phyloP scores from a whole-genome alignment of 2,113 vertebrate genomes.

The Xiphophorus couchianus region DNA sequence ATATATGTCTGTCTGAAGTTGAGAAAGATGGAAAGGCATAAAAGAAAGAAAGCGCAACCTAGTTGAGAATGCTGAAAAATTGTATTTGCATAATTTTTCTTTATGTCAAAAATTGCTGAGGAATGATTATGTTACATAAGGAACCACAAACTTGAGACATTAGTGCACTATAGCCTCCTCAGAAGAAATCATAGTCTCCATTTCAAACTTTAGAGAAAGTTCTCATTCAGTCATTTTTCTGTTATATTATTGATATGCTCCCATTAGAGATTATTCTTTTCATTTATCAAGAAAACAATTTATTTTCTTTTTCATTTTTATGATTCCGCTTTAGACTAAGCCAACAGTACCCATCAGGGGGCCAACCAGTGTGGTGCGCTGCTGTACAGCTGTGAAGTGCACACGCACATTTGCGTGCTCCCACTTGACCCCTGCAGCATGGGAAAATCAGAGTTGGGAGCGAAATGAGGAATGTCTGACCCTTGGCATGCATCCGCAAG shows the following conservation, averaged over 20 bases:
- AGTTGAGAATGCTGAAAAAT: background rate
- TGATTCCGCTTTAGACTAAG: background rate
- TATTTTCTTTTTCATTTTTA: background rate
- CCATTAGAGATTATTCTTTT: no score
- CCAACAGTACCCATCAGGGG: background rate
- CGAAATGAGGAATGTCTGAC: constrained; percentile 58
- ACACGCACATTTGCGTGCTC: constrained; percentile 2
- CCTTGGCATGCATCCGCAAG: constrained; percentile 25
- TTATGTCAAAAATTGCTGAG: background rate
- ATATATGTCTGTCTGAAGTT: background rate
- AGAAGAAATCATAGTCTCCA: background rate
- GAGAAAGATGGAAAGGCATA: background rate
- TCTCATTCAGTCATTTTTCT: background rate
- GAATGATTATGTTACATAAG: background rate
- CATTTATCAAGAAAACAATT: background rate
- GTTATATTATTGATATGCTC: no score
- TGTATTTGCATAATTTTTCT: no score
- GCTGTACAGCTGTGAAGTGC: background rate
- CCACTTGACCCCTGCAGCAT: constrained; percentile 27
- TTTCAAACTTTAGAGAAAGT: background rate
- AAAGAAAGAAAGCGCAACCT: background rate
- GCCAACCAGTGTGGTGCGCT: constrained; percentile 9
- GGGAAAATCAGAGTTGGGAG: constrained; percentile 43
- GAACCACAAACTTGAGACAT: background rate
- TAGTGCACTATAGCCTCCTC: background rate